Percentiles rank a stretch among this genome's conserved stretches.
These are phyloP conservation scores for Eupithecia vulgata DNA, from an alignment of 2,888 invertebrate genomes.

Conservation along the genomic window DNA sequence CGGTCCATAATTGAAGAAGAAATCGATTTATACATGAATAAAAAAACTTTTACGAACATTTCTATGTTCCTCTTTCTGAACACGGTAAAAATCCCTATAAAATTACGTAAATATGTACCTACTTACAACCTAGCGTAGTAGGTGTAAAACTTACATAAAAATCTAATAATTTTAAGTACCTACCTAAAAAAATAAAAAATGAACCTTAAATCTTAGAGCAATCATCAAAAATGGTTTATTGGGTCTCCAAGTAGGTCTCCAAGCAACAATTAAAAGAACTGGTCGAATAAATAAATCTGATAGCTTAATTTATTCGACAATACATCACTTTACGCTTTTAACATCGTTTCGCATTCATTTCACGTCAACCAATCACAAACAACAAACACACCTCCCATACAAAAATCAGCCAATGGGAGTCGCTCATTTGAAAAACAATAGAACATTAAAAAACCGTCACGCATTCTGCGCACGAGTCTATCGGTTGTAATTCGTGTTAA, in stretches of 20 bases:
- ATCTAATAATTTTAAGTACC: slow-evolving; percentile 12
- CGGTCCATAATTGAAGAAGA: no score
- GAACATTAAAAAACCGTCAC: slow-evolving; percentile 81
- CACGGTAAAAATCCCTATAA: background rate
- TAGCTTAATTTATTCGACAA: slow-evolving; percentile 77
- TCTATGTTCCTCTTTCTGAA: no score
- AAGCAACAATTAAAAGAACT: slow-evolving; percentile 37
- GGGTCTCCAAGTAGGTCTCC: background rate
- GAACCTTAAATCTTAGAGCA: slow-evolving; percentile 16
- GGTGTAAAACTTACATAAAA: slow-evolving; percentile 11
- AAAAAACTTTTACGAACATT: no score
- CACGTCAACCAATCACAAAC: slow-evolving; percentile 64
- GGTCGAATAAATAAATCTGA: slow-evolving; percentile 38
- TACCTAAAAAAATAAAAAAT: no score
- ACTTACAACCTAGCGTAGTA: no score
- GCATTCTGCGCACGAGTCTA: slow-evolving; percentile 69
- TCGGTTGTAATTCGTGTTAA: slow-evolving; percentile 64
- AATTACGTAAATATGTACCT: background rate
- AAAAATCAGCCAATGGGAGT: slow-evolving; percentile 64
- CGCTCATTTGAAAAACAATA: slow-evolving; percentile 81
- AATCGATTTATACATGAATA: no score
- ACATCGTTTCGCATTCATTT: slow-evolving; percentile 79
- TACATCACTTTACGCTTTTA: slow-evolving; percentile 73
- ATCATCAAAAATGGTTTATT: slow-evolving; percentile 27
- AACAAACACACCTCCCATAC: slow-evolving; percentile 64